A percentile compares a stretch with the other conserved stretches of the same genome.
These are phyloP conservation scores for Atopsyche davidsoni DNA, from an alignment of 1,140 invertebrate species.

Conservation along the genomic window DNA sequence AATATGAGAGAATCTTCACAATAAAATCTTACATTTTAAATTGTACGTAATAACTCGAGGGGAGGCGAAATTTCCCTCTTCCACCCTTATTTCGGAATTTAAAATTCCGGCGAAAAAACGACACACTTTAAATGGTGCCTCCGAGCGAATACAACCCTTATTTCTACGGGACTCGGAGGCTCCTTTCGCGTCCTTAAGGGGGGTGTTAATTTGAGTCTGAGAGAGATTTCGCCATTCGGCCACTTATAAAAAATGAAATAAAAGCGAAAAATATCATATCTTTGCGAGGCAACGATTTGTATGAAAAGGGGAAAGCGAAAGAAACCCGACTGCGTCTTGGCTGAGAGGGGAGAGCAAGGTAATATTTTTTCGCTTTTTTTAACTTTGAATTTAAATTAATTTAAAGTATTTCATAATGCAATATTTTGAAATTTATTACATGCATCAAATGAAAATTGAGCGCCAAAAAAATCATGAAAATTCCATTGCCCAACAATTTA, in stretches of 20 bases:
- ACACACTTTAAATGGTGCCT: slow-evolving; percentile 27
- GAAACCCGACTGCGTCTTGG: too few species aligned
- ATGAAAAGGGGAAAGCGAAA: slow-evolving; percentile 21
- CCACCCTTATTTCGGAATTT: neutral
- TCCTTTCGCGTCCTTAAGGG: neutral
- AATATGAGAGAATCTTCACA: slow-evolving; percentile 27
- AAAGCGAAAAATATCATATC: slow-evolving; percentile 30
- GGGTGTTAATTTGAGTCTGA: neutral
- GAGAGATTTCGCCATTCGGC: neutral
- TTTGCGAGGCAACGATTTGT: slow-evolving; percentile 27
- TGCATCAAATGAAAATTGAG: too few species aligned
- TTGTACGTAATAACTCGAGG: slow-evolving; percentile 31
- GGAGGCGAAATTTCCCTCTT: too few species aligned
- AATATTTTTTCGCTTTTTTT: too few species aligned
- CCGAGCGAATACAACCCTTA: slow-evolving; percentile 8
- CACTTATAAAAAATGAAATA: slow-evolving; percentile 25
- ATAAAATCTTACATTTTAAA: slow-evolving; percentile 32
- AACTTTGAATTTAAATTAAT: too few species aligned
- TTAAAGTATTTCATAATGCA: too few species aligned
- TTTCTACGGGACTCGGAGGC: neutral
- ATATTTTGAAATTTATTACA: neutral
- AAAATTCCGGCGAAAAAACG: neutral
- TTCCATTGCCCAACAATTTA: too few species aligned
- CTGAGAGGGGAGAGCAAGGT: too few species aligned
- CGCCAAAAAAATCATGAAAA: too few species aligned